A percentile compares a stretch with the other conserved stretches of the same genome.
phyloP scores from a whole-genome alignment of 2,113 vertebrate species.

The Garra rufa region DNA sequence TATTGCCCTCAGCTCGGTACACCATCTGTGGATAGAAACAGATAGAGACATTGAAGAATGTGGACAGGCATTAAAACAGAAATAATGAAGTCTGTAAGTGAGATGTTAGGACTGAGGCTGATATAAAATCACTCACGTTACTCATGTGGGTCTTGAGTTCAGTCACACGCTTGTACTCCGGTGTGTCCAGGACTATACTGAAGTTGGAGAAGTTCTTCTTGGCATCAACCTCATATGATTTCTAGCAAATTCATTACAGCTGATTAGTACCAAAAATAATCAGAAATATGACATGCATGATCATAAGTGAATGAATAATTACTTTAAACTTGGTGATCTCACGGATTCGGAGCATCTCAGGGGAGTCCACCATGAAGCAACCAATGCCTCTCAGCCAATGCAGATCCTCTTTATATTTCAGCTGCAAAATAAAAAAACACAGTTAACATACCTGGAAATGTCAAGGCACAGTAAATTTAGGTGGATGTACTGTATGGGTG shows the following conservation, averaged over 20 bases:
- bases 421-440: constrained; percentile 68
- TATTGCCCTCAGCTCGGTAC: constrained; percentile 88
- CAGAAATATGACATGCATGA: not conserved
- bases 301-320: constrained; percentile 51
- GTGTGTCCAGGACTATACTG: constrained; percentile 89
- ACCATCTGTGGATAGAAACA: constrained; percentile 76
- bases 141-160: constrained; percentile 96
- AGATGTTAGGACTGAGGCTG: not conserved
- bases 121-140: constrained; percentile 74
- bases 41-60: not conserved
- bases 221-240: constrained; percentile 83
- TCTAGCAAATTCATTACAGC: constrained; percentile 68
- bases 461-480: not conserved
- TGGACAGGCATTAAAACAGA: not conserved
- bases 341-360: constrained; percentile 90
- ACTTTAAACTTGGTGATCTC: constrained; percentile 89
- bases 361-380: constrained; percentile 93
- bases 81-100: not conserved
- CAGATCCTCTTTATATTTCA: constrained; percentile 96
- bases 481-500: not conserved
- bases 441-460: constrained; percentile 35
- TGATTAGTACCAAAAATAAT: not conserved
- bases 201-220: constrained; percentile 90
- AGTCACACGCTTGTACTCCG: constrained; percentile 88
- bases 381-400: constrained; percentile 90